Evolutionary conservation across 2,797 vertebrate genomes (phyloP).

Genomic region (Salmo trutta): DNA sequence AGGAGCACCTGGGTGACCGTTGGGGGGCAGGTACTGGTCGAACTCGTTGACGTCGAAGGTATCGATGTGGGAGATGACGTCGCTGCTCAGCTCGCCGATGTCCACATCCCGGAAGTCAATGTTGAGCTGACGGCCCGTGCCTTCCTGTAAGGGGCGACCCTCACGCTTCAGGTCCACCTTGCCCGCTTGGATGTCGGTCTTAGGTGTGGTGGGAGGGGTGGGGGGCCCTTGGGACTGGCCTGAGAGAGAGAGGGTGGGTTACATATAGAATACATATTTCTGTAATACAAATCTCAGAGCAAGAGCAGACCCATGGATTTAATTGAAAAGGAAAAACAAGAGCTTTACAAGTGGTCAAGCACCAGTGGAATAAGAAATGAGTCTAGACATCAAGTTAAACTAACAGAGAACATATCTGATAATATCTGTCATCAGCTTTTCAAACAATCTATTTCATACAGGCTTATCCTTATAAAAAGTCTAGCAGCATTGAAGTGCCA

Average conservation of each 20-base stretch:
- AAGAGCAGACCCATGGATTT: background rate
- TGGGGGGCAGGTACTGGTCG: slow-evolving; percentile 94
- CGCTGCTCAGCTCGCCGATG: slow-evolving; percentile 94
- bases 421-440: background rate
- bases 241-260: slow-evolving; percentile 51
- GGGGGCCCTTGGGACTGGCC: slow-evolving; percentile 95
- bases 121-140: slow-evolving; percentile 84
- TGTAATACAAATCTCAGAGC: slow-evolving; percentile 5
- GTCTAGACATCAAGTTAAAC: too few species aligned
- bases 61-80: slow-evolving; percentile 97
- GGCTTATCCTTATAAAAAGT: background rate
- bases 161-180: slow-evolving; percentile 93
- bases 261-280: slow-evolving; percentile 1
- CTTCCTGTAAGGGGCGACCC: slow-evolving; percentile 82
- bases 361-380: background rate
- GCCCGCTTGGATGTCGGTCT: slow-evolving; percentile 85
- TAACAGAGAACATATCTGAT: too few species aligned
- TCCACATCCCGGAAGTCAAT: slow-evolving; percentile 98
- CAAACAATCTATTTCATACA: background rate
- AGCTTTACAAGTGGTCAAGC: background rate
- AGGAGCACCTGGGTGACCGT: slow-evolving; percentile 84
- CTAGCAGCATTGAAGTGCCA: background rate
- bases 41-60: slow-evolving; percentile 96
- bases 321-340: background rate
- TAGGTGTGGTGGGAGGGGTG: slow-evolving; percentile 92